Evolutionary conservation across 2,888 invertebrate species (phyloP).

Genomic region (Mechanitis messenoides): DNA sequence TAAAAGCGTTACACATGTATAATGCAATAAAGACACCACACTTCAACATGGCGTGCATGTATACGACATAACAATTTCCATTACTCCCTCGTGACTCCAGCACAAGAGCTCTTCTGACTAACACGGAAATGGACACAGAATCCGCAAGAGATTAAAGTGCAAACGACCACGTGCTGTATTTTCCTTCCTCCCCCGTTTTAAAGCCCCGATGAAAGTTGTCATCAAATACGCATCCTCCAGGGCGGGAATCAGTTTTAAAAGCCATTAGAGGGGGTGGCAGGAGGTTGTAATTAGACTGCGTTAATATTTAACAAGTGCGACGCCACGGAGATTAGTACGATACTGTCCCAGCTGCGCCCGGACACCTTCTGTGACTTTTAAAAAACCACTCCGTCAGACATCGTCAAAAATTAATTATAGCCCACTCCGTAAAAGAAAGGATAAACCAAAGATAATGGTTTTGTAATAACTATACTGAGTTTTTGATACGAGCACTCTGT

Average conservation of each 20-base stretch:
- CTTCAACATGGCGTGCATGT: conserved; percentile 23
- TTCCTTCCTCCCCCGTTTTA: conserved; percentile 38
- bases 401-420: conserved; percentile 69
- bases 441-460: conserved; percentile 47
- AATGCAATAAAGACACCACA: conserved; percentile 34
- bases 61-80: conserved; percentile 25
- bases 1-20: conserved; percentile 37
- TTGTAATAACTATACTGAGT: conserved; percentile 42
- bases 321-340: conserved; percentile 66
- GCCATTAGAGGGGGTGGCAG: conserved; percentile 63
- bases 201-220: conserved; percentile 63
- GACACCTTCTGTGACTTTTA: conserved; percentile 64
- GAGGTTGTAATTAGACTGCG: conserved; percentile 72
- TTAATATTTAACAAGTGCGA: conserved; percentile 77
- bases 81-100: conserved; percentile 27
- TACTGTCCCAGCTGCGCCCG: conserved; percentile 60
- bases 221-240: conserved; percentile 74
- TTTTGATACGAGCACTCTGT: conserved; percentile 31
- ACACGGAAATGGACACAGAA: conserved; percentile 25
- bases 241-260: conserved; percentile 77
- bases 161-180: conserved; percentile 33
- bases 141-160: conserved; percentile 35
- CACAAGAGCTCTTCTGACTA: conserved; percentile 24
- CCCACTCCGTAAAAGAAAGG: conserved; percentile 41
- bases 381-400: conserved; percentile 62